Evolutionary conservation across 2,888 invertebrate species (phyloP).

Genomic region (Hyalella azteca): DNA sequence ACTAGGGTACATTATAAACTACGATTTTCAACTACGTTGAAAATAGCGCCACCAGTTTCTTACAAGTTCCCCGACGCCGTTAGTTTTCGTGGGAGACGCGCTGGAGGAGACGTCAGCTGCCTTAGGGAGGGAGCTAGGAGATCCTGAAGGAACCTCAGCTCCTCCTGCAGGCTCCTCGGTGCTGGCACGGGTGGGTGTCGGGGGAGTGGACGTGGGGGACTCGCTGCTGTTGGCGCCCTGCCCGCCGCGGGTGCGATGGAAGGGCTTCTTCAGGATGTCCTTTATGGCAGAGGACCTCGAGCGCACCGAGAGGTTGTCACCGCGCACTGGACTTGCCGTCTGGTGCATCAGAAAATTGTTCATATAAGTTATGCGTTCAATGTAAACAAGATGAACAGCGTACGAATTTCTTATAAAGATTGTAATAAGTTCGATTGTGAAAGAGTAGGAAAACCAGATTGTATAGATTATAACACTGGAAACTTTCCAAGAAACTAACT

Average conservation of each 20-base stretch:
- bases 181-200: conserved; percentile 51
- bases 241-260: conserved; percentile 63
- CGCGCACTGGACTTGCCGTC: conserved; percentile 49
- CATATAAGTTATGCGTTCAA: too few relatives aligned
- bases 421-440: too few relatives aligned
- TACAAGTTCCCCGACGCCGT: conserved; percentile 54
- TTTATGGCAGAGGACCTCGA: conserved; percentile 67
- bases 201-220: conserved; percentile 57
- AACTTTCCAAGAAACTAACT: too few relatives aligned
- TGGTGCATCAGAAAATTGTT: too few relatives aligned
- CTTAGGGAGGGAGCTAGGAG: neutral
- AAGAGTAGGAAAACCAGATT: too few relatives aligned
- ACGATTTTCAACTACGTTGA: too few relatives aligned
- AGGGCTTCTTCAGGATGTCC: conserved; percentile 72
- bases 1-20: neutral
- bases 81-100: conserved; percentile 36
- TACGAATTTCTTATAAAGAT: too few relatives aligned
- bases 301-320: conserved; percentile 58
- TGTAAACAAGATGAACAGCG: too few relatives aligned
- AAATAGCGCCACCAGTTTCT: conserved; percentile 3
- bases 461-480: too few relatives aligned
- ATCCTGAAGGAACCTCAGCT: neutral
- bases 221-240: conserved; percentile 1
- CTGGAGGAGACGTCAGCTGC: neutral
- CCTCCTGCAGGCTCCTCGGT: conserved; percentile 49